Conservation (phyloP, 2,888 invertebrate genomes). For the Exephanes ischioxanthus region DNA sequence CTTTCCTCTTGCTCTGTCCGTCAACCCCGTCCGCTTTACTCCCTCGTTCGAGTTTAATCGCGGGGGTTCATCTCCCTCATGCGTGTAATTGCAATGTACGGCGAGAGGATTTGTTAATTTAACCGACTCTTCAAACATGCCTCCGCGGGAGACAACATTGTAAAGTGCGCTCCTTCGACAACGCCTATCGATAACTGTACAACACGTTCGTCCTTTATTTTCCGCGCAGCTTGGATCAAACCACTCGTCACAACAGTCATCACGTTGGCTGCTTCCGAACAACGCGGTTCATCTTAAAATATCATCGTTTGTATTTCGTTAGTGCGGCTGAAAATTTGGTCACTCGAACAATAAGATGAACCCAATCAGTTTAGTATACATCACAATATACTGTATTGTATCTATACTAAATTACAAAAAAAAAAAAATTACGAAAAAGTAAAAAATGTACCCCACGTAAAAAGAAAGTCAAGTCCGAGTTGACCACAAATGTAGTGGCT, state of each 20-base stretch:
- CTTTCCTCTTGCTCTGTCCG: conserved; percentile 22
- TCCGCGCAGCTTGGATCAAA: background rate
- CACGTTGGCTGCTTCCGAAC: no score
- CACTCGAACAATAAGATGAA: background rate
- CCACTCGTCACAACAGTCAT: background rate
- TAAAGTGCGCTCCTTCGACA: background rate
- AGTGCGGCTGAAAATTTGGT: background rate
- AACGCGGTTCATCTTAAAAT: background rate
- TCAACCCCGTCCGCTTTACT: conserved; percentile 50
- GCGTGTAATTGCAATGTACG: conserved; percentile 38
- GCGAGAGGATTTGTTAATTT: conserved; percentile 42
- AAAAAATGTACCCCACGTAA: no score
- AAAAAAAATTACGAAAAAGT: no score
- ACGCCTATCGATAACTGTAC: background rate
- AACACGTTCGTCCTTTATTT: background rate
- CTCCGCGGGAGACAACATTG: background rate
- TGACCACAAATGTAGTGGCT: no score
- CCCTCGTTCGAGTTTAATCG: conserved; percentile 63
- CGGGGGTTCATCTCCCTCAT: conserved; percentile 15
- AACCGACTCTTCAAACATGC: conserved; percentile 9
- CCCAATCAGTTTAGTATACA: no score
- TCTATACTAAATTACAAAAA: no score
- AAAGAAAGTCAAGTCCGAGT: no score
- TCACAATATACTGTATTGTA: no score
- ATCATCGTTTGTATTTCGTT: background rate